Conservation (phyloP, 2,888 invertebrate genomes). For the Elysia crispata region DNA sequence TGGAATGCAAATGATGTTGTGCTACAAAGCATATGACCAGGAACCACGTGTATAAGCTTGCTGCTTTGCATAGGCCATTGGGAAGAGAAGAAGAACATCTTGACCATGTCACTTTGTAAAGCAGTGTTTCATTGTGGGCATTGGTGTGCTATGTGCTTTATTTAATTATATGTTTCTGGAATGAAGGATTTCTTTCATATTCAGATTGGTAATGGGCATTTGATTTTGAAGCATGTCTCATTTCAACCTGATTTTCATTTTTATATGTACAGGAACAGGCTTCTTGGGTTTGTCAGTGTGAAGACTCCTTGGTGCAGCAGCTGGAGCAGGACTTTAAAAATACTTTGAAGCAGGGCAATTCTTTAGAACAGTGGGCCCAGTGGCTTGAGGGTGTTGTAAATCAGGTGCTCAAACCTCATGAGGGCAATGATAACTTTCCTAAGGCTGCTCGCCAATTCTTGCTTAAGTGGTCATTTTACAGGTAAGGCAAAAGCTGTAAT, state of each 20-base stretch:
- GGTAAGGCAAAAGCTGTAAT: constrained; percentile 81
- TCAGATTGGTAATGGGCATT: too few relatives aligned
- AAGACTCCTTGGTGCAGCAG: constrained; percentile 88
- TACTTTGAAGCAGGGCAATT: constrained; percentile 86
- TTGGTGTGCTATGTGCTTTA: too few relatives aligned
- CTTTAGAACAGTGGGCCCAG: constrained; percentile 97
- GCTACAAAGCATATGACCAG: too few relatives aligned
- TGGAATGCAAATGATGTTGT: too few relatives aligned
- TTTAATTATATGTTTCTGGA: too few relatives aligned
- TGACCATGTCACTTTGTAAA: too few relatives aligned
- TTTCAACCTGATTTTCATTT: not conserved
- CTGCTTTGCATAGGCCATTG: too few relatives aligned
- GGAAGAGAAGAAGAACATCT: too few relatives aligned
- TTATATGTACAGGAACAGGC: constrained; percentile 83
- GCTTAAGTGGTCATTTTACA: constrained; percentile 99
- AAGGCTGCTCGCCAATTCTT: constrained; percentile 87
- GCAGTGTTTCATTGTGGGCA: too few relatives aligned
- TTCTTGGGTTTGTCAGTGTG: constrained; percentile 98
- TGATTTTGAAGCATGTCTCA: too few relatives aligned
- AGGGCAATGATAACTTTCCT: constrained; percentile 80
- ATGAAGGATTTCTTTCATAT: too few relatives aligned
- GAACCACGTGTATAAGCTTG: too few relatives aligned
- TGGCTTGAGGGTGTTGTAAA: constrained; percentile 98
- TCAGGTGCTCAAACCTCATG: constrained; percentile 91
- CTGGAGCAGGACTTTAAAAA: constrained; percentile 92